phyloP scores from a whole-genome alignment of 2,113 vertebrate genomes.

The Tringa solitaria region DNA sequence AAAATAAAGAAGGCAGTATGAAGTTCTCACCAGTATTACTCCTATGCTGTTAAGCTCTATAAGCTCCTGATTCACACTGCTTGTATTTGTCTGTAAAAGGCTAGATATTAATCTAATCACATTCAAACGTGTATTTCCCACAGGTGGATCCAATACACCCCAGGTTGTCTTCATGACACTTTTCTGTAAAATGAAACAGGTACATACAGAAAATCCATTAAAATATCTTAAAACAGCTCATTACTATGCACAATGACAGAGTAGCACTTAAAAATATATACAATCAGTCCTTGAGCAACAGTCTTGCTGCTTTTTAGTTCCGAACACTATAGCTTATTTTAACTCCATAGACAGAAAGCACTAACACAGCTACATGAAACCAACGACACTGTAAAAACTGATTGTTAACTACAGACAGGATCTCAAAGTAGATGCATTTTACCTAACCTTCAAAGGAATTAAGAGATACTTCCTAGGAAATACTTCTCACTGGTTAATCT shows the following conservation, averaged over 20 bases:
- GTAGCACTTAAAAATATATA: not conserved
- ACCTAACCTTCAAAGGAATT: not conserved
- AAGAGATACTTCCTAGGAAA: not conserved
- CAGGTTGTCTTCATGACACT: conserved; percentile 95
- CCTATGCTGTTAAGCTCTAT: conserved; percentile 95
- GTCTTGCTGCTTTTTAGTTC: not conserved
- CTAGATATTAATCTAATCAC: conserved; percentile 94
- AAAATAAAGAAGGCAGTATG: not conserved
- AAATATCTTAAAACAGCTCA: not conserved
- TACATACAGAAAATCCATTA: not conserved
- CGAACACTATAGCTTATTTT: not conserved
- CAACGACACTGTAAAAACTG: not conserved
- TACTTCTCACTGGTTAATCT: not conserved
- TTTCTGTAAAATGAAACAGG: conserved; percentile 76
- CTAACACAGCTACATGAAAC: not conserved
- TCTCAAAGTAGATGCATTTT: not conserved
- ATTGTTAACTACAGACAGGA: not conserved
- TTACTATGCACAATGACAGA: not conserved
- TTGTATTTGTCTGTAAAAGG: conserved; percentile 90
- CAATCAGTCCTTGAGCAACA: not conserved
- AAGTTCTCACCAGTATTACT: conserved; percentile 89
- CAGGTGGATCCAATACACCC: conserved; percentile 94
- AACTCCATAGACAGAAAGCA: not conserved
- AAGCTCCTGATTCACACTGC: conserved; percentile 90
- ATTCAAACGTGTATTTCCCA: conserved; percentile 93